A percentile compares a stretch with the other conserved stretches of the same genome.
phyloP scores from a whole-genome alignment of 1,140 invertebrate genomes.

The Drosophila lacteicornis region DNA sequence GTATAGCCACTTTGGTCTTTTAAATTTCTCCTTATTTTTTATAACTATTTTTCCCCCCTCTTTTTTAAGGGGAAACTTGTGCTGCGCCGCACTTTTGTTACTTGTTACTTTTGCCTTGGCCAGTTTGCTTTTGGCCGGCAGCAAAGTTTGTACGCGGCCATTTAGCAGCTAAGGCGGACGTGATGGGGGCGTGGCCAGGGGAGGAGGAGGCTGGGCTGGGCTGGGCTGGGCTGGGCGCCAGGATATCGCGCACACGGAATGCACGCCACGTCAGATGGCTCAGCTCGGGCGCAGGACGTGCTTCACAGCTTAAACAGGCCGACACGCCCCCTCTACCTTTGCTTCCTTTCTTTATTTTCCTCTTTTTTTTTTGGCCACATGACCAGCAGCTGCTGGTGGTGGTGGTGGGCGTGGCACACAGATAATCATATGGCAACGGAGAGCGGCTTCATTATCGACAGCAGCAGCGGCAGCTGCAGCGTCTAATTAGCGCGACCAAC shows the following conservation, averaged over 20 bases:
- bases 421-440: slow-evolving; percentile 29
- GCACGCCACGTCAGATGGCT: slow-evolving; percentile 43
- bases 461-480: slow-evolving; percentile 47
- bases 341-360: neutral
- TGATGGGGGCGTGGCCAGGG: neutral
- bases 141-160: slow-evolving; percentile 35
- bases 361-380: slow-evolving; percentile 2
- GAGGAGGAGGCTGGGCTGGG: too few species aligned
- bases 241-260: slow-evolving; percentile 25
- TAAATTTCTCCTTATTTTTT: neutral
- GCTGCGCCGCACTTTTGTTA: slow-evolving; percentile 42
- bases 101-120: slow-evolving; percentile 34
- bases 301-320: slow-evolving; percentile 52
- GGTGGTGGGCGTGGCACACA: slow-evolving; percentile 10
- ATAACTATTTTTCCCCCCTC: neutral
- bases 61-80: slow-evolving; percentile 21
- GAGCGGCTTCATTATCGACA: slow-evolving; percentile 18
- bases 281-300: slow-evolving; percentile 41
- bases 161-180: slow-evolving; percentile 6
- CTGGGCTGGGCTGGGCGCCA: too few species aligned
- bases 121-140: slow-evolving; percentile 42
- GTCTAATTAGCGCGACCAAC: slow-evolving; percentile 68
- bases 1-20: neutral
- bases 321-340: slow-evolving; percentile 3
- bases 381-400: neutral